phyloP scores from a whole-genome alignment of 1,140 invertebrate species.

The Drosophila subpulchrella region DNA sequence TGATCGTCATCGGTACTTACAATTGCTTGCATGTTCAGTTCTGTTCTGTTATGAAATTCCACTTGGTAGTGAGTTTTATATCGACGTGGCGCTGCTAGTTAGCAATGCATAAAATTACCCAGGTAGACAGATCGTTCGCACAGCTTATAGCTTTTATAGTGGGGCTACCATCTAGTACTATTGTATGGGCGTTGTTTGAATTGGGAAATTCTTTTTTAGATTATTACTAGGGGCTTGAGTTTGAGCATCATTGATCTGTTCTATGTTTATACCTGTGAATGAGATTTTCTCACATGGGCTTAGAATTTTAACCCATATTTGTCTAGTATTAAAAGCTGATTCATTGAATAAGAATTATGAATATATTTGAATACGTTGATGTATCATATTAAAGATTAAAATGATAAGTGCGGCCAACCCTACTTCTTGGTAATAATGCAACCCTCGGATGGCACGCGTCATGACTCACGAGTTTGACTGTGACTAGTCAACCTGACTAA shows the following conservation, averaged over 20 bases:
- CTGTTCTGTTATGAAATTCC: conserved; percentile 37
- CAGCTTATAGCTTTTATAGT: conserved; percentile 4
- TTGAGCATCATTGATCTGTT: neutral
- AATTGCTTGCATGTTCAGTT: conserved; percentile 58
- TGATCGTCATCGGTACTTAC: conserved; percentile 46
- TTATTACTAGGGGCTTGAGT: neutral
- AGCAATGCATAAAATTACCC: conserved; percentile 63
- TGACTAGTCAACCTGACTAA: conserved; percentile 10
- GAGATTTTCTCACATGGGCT: conserved; percentile 18
- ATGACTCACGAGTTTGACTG: conserved; percentile 25
- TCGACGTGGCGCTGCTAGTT: conserved; percentile 38
- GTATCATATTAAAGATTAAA: neutral
- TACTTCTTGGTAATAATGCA: conserved; percentile 18
- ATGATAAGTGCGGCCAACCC: conserved; percentile 20
- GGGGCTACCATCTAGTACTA: neutral
- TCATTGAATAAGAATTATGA: conserved; percentile 10
- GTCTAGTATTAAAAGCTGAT: conserved; percentile 14
- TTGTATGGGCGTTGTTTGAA: conserved; percentile 30
- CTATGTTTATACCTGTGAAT: conserved; percentile 5
- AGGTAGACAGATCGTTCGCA: conserved; percentile 24
- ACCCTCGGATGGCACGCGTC: conserved; percentile 12
- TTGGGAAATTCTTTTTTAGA: conserved; percentile 34
- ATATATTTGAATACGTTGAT: conserved; percentile 12
- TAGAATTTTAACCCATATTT: neutral
- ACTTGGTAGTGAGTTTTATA: conserved; percentile 52